Evolutionary conservation across 2,888 invertebrate species (phyloP).

Genomic region (Panorpa germanica): DNA sequence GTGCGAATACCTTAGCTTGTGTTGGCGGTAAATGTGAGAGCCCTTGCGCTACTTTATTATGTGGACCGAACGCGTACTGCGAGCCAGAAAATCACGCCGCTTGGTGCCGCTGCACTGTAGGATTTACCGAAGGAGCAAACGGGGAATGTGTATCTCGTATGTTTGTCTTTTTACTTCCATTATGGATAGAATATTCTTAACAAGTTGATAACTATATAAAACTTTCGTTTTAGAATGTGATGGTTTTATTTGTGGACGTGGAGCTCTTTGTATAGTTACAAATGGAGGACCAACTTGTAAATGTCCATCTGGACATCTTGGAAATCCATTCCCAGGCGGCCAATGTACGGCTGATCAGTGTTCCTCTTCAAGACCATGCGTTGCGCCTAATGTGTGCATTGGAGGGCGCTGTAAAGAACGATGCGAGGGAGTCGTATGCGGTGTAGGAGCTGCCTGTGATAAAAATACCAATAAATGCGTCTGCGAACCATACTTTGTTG

Average conservation of each 20-base stretch:
- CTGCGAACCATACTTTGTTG: constrained; percentile 72
- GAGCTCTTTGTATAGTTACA: constrained; percentile 73
- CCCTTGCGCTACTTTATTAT: constrained; percentile 58
- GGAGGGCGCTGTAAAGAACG: constrained; percentile 76
- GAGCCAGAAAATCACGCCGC: constrained; percentile 76
- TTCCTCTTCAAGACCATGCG: constrained; percentile 56
- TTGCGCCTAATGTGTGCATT: constrained; percentile 63
- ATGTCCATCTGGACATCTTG: constrained; percentile 68
- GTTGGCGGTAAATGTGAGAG: constrained; percentile 60
- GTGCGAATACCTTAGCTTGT: constrained; percentile 64
- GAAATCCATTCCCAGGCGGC: constrained; percentile 86
- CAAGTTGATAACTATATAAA: constrained; percentile 7
- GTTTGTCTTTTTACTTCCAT: constrained; percentile 15
- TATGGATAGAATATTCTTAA: constrained; percentile 18
- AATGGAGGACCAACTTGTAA: constrained; percentile 73
- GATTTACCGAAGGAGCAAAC: constrained; percentile 56
- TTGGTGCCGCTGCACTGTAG: constrained; percentile 73
- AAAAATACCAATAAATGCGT: constrained; percentile 63
- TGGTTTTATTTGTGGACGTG: constrained; percentile 45
- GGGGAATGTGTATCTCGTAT: constrained; percentile 72
- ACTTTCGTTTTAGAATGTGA: constrained; percentile 7
- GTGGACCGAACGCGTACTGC: constrained; percentile 72
- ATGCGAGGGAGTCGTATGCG: constrained; percentile 73
- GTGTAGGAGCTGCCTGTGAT: constrained; percentile 75
- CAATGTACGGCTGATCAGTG: constrained; percentile 67